A percentile compares a stretch with the other conserved stretches of the same genome.
Evolutionary conservation across 1,140 invertebrate species (phyloP).

Genomic region (Pollicipes pollicipes): DNA sequence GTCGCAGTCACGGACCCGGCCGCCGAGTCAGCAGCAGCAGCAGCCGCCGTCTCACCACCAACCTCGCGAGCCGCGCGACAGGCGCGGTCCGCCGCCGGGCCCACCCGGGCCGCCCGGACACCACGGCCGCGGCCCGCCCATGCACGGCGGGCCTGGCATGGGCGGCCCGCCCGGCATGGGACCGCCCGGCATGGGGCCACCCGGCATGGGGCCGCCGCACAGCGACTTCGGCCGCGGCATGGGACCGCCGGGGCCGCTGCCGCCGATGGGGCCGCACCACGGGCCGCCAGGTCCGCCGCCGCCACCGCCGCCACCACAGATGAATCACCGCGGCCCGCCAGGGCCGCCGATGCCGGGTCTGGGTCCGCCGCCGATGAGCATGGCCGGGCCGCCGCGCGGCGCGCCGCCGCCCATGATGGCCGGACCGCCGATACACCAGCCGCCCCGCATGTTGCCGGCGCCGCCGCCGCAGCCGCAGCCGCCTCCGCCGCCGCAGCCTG

Average conservation of each 20-base stretch:
- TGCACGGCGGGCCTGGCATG: constrained; percentile 39
- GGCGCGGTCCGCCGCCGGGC: constrained; percentile 13
- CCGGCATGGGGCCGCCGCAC: constrained; percentile 18
- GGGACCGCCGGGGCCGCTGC: not conserved
- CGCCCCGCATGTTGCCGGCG: not conserved
- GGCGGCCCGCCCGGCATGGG: constrained; percentile 41
- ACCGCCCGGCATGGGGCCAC: constrained; percentile 40
- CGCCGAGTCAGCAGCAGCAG: constrained; percentile 48
- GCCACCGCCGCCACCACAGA: too few relatives aligned
- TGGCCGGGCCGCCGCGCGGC: constrained; percentile 23
- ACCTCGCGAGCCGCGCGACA: constrained; percentile 10
- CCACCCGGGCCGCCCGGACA: constrained; percentile 14
- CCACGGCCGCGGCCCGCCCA: constrained; percentile 28
- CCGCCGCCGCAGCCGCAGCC: constrained; percentile 7
- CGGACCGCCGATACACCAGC: constrained; percentile 9
- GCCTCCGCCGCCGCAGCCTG: not conserved
- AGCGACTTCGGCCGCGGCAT: constrained; percentile 16
- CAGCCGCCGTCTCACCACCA: constrained; percentile 36
- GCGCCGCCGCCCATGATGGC: constrained; percentile 14
- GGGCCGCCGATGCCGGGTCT: not conserved
- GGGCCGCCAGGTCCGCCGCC: constrained; percentile 18
- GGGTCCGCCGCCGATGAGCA: not conserved
- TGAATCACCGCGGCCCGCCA: constrained; percentile 11
- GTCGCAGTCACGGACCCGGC: constrained; percentile 72
- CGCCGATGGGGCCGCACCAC: constrained; percentile 13